Base-by-base conservation (phyloP, 1,140 invertebrate genomes). In the Drosophila miranda region DNA sequence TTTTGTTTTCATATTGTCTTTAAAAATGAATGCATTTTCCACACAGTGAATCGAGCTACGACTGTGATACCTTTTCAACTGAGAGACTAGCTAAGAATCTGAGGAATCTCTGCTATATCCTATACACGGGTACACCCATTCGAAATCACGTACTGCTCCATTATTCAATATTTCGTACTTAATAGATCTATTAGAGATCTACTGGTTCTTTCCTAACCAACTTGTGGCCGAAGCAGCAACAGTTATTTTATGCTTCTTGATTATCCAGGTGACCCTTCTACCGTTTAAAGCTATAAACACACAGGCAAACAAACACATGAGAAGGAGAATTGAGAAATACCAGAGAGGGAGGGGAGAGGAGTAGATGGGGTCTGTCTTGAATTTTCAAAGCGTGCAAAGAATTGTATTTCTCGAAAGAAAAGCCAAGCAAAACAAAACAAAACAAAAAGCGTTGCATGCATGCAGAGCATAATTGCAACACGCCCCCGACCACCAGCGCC, bases 381-480 rank as follows among this genome's bases (percentile, higher is more conserved):
- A 49, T 74, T 79, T 75, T 41, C 48, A 79, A 78, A 79, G 58
- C 64, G 72, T 62, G 45, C 55, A 51, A 69, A 57, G 44, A 19
- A 53, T 70, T 70, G 57, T 45, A 57, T 70, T 60, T 26, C 58
- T 61, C n/a, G 34, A 4, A 72, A 38, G 44, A 55, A 46, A 67
- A 23, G 26, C 49, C n/a, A 62, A 59, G 34, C 34, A 38, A 38
- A 38, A 38, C 34, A 38, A 42, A 62, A 62, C 46, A 62, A 38
- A 14, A 51, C 41, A 60, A 66, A 66, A 66, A 54, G 38, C 60
- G 42, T 67, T 68, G 64, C 63, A 68, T 86, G 81, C 78, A 78
- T 60, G 62, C 69, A 38, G 50, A 56, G 48, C 72, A 83, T 72
- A 84, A 80, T 79, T 76, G 71, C 75, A 55, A 61, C 9, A 26